Conservation (phyloP, 2,113 vertebrate species). For the Melanostigma gelatinosum region DNA sequence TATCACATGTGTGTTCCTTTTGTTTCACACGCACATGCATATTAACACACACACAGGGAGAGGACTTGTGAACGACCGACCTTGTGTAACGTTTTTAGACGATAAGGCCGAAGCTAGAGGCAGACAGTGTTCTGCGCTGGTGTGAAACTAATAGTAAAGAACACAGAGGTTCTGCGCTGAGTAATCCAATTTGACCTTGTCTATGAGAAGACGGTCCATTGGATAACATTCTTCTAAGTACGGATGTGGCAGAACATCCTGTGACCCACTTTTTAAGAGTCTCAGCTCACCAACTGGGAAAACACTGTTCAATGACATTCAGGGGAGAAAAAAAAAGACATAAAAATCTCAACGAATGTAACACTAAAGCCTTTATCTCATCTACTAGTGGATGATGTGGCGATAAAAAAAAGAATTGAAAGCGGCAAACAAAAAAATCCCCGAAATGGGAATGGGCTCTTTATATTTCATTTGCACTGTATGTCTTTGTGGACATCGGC, state of each 20-base stretch:
- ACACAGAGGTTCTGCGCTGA: constrained; percentile 64
- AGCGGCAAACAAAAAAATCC: constrained; percentile 5
- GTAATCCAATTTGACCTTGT: constrained; percentile 75
- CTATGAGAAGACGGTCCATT: constrained; percentile 57
- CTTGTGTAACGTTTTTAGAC: constrained; percentile 53
- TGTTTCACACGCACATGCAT: constrained; percentile 6
- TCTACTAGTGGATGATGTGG: constrained; percentile 30
- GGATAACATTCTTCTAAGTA: constrained; percentile 59
- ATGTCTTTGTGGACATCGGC: constrained; percentile 61
- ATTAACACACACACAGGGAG: neutral
- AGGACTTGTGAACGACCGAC: constrained; percentile 56
- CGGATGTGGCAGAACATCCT: constrained; percentile 57
- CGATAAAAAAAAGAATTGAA: constrained; percentile 19
- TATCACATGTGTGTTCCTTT: constrained; percentile 56
- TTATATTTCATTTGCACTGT: constrained; percentile 28
- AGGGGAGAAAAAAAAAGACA: constrained; percentile 1
- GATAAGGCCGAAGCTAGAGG: constrained; percentile 40
- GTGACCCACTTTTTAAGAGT: constrained; percentile 65
- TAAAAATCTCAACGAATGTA: constrained; percentile 23
- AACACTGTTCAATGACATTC: constrained; percentile 39
- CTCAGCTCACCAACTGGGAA: constrained; percentile 59
- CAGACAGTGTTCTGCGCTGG: constrained; percentile 56
- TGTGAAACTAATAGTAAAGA: constrained; percentile 69
- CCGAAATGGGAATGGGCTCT: constrained; percentile 25
- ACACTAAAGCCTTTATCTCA: constrained; percentile 18